These are phyloP conservation scores for Anguilla japonica DNA, from an alignment of 2,113 vertebrate species.

Conservation along the genomic window DNA sequence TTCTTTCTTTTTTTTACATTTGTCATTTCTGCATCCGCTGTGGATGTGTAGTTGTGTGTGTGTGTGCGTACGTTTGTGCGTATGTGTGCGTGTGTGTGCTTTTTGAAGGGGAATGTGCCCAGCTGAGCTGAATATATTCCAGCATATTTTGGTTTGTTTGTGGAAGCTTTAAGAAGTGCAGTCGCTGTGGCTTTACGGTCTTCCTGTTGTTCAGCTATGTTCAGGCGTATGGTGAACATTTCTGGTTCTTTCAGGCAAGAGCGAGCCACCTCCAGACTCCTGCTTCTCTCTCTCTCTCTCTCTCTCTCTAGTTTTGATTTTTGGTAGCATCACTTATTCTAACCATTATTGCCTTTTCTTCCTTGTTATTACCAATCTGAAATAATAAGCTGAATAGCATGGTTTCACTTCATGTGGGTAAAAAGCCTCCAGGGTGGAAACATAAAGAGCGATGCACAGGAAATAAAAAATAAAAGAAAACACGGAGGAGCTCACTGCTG, in stretches of 20 bases:
- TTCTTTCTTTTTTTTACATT: neutral
- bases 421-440: neutral
- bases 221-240: neutral
- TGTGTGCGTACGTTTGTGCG: conserved; percentile 51
- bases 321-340: neutral
- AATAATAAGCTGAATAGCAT: neutral
- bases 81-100: conserved; percentile 41
- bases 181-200: conserved; percentile 37
- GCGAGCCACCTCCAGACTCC: neutral
- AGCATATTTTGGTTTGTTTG: conserved; percentile 20
- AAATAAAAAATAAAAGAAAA: no score
- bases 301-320: neutral
- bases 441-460: neutral
- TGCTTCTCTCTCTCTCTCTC: neutral
- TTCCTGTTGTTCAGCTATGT: conserved; percentile 30
- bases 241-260: neutral
- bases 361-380: neutral
- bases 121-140: conserved; percentile 43
- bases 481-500: no score
- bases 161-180: conserved; percentile 51
- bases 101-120: conserved; percentile 26
- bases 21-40: conserved; percentile 47
- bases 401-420: neutral
- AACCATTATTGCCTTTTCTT: neutral
- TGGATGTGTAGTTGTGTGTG: conserved; percentile 63